phyloP scores from a whole-genome alignment of 2,797 vertebrate species.

The Smutsia temminckii region DNA sequence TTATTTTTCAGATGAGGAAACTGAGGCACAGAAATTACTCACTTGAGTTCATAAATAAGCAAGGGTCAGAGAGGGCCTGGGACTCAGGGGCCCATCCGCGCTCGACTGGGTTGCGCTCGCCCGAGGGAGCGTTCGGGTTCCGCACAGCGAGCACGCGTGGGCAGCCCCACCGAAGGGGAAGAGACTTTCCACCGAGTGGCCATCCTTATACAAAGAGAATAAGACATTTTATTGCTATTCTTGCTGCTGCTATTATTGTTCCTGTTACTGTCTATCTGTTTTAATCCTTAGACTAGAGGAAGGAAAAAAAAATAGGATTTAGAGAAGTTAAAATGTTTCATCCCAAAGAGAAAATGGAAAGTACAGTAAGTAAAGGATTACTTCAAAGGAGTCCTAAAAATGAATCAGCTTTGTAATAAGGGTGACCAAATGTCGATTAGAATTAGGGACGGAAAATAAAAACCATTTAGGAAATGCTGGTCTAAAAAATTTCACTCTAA shows the following conservation, averaged over 20 bases:
- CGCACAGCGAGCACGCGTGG: background rate
- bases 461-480: background rate
- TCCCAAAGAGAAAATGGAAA: background rate
- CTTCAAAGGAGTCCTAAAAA: background rate
- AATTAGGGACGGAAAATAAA: background rate
- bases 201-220: background rate
- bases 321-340: background rate
- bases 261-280: background rate
- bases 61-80: background rate
- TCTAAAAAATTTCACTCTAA: background rate
- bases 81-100: background rate
- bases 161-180: background rate
- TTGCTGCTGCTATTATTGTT: background rate
- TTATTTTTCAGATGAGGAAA: constrained; percentile 33
- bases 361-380: background rate
- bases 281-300: background rate
- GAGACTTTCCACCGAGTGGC: background rate
- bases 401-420: background rate
- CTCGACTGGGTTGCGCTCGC: too few relatives aligned
- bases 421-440: background rate
- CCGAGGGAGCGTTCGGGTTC: background rate
- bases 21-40: background rate
- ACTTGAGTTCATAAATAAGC: background rate
- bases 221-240: background rate
- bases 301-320: background rate